Evolutionary conservation across 2,113 vertebrate species (phyloP).

Genomic region (Casuarius casuarius): DNA sequence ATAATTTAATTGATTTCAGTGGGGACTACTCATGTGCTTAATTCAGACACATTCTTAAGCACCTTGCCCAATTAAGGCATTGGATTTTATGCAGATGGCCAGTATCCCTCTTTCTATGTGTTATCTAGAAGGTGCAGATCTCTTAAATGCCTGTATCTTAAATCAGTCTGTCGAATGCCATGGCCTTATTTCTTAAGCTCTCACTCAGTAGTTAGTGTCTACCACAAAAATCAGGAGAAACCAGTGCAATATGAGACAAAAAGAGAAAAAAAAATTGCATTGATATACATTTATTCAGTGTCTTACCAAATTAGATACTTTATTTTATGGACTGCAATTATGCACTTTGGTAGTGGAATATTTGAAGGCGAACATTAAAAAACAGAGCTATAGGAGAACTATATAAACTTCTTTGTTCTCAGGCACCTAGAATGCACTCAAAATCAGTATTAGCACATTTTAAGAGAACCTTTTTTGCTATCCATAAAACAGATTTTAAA

Average conservation of each 20-base stretch:
- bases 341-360: slow-evolving; percentile 15
- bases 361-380: slow-evolving; percentile 60
- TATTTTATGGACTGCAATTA: not conserved
- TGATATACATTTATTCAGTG: not conserved
- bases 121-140: not conserved
- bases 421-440: slow-evolving; percentile 4
- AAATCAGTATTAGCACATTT: not conserved
- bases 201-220: not conserved
- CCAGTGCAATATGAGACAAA: not conserved
- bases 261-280: not conserved
- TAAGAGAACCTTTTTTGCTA: not conserved
- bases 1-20: not conserved
- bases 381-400: slow-evolving; percentile 25
- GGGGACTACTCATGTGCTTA: not conserved
- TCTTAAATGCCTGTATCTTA: not conserved
- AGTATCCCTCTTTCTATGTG: not conserved
- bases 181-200: not conserved
- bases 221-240: not conserved
- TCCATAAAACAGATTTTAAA: not conserved
- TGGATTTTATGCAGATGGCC: not conserved
- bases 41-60: not conserved
- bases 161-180: not conserved
- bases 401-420: slow-evolving; percentile 59
- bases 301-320: not conserved
- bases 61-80: not conserved